Evolutionary conservation across 2,113 vertebrate genomes (phyloP).

Genomic region (Ascaphus truei): DNA sequence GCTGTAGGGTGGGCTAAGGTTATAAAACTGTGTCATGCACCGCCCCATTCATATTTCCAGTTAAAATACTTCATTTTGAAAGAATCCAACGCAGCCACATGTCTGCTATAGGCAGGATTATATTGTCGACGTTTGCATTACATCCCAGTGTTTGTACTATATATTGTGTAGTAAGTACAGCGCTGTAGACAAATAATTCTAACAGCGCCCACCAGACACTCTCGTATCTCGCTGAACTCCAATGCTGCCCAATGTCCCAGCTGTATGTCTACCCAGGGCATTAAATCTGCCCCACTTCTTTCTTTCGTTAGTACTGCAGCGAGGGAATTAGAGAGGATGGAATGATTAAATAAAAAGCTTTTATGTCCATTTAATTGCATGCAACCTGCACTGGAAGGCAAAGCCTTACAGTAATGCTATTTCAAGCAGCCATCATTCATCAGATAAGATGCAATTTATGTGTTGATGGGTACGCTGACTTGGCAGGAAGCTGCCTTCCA

Average conservation of each 20-base stretch:
- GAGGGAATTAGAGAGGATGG: neutral
- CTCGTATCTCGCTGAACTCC: neutral
- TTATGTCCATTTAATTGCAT: constrained; percentile 6
- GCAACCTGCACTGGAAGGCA: constrained; percentile 5
- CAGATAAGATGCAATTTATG: neutral
- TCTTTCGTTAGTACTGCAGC: neutral
- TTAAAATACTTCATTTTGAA: too few relatives aligned
- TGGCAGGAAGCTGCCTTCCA: constrained; percentile 14
- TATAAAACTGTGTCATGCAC: too few relatives aligned
- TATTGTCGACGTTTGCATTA: too few relatives aligned
- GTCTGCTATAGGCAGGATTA: too few relatives aligned
- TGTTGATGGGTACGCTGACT: constrained; percentile 9
- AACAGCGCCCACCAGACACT: neutral
- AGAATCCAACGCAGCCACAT: too few relatives aligned
- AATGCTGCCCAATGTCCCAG: neutral
- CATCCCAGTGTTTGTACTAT: too few relatives aligned
- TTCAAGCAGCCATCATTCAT: constrained; percentile 12
- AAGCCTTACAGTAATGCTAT: neutral
- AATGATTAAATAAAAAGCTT: constrained; percentile 14
- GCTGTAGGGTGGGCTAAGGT: too few relatives aligned
- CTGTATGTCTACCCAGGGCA: neutral
- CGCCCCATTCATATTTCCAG: too few relatives aligned
- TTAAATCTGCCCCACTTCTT: neutral
- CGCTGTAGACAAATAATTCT: too few relatives aligned
- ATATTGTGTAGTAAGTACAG: too few relatives aligned